Conservation (phyloP, 2,888 invertebrate species). For the Drosophila neutralis region DNA sequence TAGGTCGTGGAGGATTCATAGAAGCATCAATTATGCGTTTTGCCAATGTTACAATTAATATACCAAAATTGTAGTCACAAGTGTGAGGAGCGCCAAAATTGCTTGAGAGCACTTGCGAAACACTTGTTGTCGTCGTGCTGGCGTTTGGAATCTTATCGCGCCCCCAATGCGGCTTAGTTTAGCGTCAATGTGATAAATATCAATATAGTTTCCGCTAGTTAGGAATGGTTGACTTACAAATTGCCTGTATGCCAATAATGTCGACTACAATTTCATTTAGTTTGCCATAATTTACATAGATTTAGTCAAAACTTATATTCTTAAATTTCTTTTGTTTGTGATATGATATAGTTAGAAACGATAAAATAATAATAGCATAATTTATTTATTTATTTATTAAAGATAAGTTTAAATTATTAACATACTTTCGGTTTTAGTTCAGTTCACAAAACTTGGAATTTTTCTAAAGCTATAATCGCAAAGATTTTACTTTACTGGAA, state of each 20-base stretch:
- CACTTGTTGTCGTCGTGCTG: slow-evolving; percentile 44
- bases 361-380: background rate
- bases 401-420: background rate
- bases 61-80: slow-evolving; percentile 60
- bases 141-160: slow-evolving; percentile 39
- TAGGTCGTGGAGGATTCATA: slow-evolving; percentile 33
- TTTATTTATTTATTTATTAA: background rate
- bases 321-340: background rate
- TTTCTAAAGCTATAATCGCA: too few species aligned
- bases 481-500: too few species aligned
- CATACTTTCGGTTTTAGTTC: background rate
- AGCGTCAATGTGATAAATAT: slow-evolving; percentile 20
- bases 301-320: background rate
- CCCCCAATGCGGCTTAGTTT: slow-evolving; percentile 18
- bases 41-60: slow-evolving; percentile 37
- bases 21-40: slow-evolving; percentile 50
- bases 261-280: background rate
- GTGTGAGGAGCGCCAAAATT: slow-evolving; percentile 45
- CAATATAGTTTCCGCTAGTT: background rate
- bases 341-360: background rate
- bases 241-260: slow-evolving; percentile 1
- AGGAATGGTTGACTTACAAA: background rate
- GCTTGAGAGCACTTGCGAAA: slow-evolving; percentile 1
- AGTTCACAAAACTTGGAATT: too few species aligned
- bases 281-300: background rate